Evolutionary conservation across 2,888 invertebrate genomes (phyloP), one percentile per base, ranked within the genome.

Genomic region (Gymnoscelis rufifasciata): DNA sequence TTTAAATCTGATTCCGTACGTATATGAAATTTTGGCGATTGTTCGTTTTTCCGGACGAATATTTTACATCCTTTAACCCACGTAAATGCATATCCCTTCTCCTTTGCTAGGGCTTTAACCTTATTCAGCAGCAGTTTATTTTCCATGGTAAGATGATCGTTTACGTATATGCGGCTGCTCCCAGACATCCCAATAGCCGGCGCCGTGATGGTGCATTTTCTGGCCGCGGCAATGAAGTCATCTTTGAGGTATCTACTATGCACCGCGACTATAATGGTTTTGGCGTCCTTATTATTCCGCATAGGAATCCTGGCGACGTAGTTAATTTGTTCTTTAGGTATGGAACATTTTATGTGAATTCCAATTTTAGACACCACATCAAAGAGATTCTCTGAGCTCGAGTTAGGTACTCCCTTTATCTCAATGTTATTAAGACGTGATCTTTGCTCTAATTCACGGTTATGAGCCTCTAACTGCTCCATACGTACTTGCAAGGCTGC

Each of bases 191-290:
- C 47, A 1, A 54, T 19, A 7, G 51, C 47, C 4, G 10, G 2
- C 0, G 53, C 14, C 0, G 15, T 39, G 0, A 44, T 14, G 30
- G 40, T 52, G 10, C 40, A 10, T 10, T 42, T 46, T 7, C 30
- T 53, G 1, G 45, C 37, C 0, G 56, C 47, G 0, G 57, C 56
- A 0, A 58, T 43, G 33, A 56, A 56, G 7, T 57, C 37, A 1
- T 59, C 48, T 19, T 58, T 61, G 1, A 51, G 4, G 23, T 58
- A 62, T n/a, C 47, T 45, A 11, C 54, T 57, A 2, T 54, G 48
- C 0, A 59, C 30, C 0, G 54, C 52, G 1, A 49, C 44, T 1
- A 52, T 40, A 6, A 55, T 55, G 0, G 36, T 45, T 23, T 47
- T 52, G 7, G 42, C 37, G 3, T 26, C 7, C 6, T 39, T 38